These are phyloP conservation scores for Platycnemis pennipes DNA, from an alignment of 2,888 invertebrate species.

Conservation along the genomic window DNA sequence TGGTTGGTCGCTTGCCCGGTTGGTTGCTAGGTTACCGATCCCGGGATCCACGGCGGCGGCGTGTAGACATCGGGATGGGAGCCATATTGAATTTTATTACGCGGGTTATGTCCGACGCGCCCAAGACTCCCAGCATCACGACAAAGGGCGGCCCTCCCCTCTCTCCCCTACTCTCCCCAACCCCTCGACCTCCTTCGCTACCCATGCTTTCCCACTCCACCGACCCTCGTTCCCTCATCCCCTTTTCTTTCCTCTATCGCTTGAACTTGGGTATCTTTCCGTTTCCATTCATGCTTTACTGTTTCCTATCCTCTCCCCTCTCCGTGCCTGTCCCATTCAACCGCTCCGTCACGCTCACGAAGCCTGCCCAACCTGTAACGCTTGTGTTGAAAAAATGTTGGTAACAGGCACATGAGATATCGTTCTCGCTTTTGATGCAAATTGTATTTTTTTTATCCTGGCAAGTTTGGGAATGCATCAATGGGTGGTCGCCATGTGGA, in stretches of 20 bases:
- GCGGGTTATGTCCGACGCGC: slow-evolving; percentile 61
- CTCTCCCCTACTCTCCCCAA: neutral
- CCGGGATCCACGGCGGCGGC: slow-evolving; percentile 52
- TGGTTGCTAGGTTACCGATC: slow-evolving; percentile 67
- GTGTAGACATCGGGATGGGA: slow-evolving; percentile 10
- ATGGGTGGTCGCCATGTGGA: too few species aligned
- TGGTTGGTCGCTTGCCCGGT: slow-evolving; percentile 61
- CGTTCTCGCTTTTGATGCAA: neutral
- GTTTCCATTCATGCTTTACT: slow-evolving; percentile 20
- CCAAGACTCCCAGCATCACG: neutral
- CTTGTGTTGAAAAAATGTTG: neutral
- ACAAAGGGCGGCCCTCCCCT: neutral
- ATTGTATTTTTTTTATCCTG: too few species aligned
- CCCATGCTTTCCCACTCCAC: slow-evolving; percentile 12
- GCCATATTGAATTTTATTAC: slow-evolving; percentile 68
- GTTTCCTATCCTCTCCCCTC: neutral
- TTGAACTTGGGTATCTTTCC: slow-evolving; percentile 28
- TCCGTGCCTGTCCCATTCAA: slow-evolving; percentile 16
- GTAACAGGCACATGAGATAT: neutral
- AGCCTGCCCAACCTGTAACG: neutral
- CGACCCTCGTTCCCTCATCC: neutral
- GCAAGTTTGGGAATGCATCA: too few species aligned
- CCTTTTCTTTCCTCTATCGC: neutral
- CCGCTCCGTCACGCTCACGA: neutral
- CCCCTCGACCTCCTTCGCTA: neutral